Base-by-base conservation (phyloP, 2,797 vertebrate species). In the Coccyzus lansbergi region DNA sequence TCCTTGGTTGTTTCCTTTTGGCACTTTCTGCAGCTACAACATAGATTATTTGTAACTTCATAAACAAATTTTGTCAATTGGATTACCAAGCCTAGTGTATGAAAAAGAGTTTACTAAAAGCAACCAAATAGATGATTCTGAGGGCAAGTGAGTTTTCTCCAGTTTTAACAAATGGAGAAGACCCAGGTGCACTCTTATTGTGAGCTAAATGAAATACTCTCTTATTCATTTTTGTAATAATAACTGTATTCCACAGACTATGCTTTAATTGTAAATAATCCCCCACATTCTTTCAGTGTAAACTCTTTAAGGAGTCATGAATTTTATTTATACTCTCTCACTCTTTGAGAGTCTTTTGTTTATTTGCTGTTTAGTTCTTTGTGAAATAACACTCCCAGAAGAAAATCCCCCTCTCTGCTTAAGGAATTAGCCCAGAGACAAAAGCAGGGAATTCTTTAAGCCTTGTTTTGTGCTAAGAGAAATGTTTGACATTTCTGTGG, bases 361-460 rank as follows among this genome's bases (percentile, higher is more conserved):
- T 98, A 98, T 98, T 98, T 98, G 98, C 98, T 98, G 98, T 98
- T 98, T 98, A 97, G 97, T 97, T 98, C 98, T 98, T 98, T 98
- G 98, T 98, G 97, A 97, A 98, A 97, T 98, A 98, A 98, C 98
- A 98, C 98, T 98, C 98, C 97, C 98, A 97, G 97, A 97, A 97
- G 98, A 98, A 98, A 98, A 98, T 98, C 98, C 98, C 97, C 97
- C 97, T 98, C 98, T 98, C 98, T 98, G 98, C 99, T 98, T 97
- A 98, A 98, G 98, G 98, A 99, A 99, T 99, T 99, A 98, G 98
- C 98, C 96, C 97, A 98, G 98, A 98, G 98, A 99, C 99, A 99
- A 99, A 99, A 98, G 98, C 97, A 93, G 97, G 98, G 98, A 98
- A 98, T 98, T 98, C 98, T 98, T 98, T 98, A 99, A 99, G 98